These are phyloP conservation scores for Thalassarche chlororhynchos DNA, from an alignment of 2,113 vertebrate species.

Conservation along the genomic window DNA sequence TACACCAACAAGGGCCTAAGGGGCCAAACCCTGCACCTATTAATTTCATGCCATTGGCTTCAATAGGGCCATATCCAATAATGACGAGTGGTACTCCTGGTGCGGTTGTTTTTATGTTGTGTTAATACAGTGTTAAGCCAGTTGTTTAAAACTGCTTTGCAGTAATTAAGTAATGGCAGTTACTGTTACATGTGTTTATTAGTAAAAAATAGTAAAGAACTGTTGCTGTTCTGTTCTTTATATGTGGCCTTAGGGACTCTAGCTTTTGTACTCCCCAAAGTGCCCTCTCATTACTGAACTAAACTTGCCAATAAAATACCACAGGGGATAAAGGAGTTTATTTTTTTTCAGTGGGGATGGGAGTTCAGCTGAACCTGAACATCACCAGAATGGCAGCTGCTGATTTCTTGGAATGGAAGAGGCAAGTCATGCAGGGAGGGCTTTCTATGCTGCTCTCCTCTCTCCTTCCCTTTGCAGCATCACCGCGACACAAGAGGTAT, in stretches of 20 bases:
- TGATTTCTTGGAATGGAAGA: not conserved
- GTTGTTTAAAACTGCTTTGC: slow-evolving; percentile 67
- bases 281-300: slow-evolving; percentile 7
- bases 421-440: not conserved
- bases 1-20: not conserved
- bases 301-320: slow-evolving; percentile 36
- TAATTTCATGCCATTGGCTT: slow-evolving; percentile 51
- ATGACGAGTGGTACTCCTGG: slow-evolving; percentile 8
- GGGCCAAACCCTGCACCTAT: not conserved
- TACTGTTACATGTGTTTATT: slow-evolving; percentile 54
- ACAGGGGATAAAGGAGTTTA: not conserved
- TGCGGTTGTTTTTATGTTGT: slow-evolving; percentile 51
- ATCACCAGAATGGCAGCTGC: not conserved
- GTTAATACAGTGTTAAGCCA: slow-evolving; percentile 66
- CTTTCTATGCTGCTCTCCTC: not conserved
- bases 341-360: not conserved
- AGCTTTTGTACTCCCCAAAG: slow-evolving; percentile 48
- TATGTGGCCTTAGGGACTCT: not conserved
- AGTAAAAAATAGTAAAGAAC: slow-evolving; percentile 37
- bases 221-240: slow-evolving; percentile 44
- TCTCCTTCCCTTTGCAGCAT: fast-evolving
- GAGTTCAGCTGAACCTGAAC: slow-evolving; percentile 3
- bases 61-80: slow-evolving; percentile 11
- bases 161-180: slow-evolving; percentile 59
- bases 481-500: fast-evolving